A percentile compares a stretch with the other conserved stretches of the same genome.
Evolutionary conservation across 92 coral and sea anemone species (phyloP).

Genomic region (Palythoa grandis): DNA sequence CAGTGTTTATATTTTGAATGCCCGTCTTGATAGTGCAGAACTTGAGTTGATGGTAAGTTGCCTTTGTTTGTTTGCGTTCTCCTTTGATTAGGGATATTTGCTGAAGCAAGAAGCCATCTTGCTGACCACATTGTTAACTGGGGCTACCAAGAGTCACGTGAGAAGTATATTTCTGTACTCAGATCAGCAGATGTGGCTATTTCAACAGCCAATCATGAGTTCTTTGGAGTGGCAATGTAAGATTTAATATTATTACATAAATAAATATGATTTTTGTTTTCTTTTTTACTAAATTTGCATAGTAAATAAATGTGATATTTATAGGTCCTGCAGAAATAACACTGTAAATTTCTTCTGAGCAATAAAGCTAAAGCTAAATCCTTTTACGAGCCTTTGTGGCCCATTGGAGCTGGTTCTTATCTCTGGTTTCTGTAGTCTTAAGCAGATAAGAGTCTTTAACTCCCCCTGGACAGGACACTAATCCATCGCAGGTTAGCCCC

Average conservation of each 20-base stretch:
- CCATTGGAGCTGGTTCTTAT: too few relatives aligned
- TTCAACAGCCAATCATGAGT: constrained; percentile 94
- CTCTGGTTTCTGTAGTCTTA: too few relatives aligned
- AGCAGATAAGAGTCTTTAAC: too few relatives aligned
- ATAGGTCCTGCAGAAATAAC: too few relatives aligned
- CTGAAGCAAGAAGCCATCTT: constrained; percentile 66
- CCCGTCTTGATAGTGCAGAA: too few relatives aligned
- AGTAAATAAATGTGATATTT: too few relatives aligned
- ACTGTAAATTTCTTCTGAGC: too few relatives aligned
- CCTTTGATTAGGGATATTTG: constrained; percentile 66
- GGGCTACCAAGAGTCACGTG: constrained; percentile 84
- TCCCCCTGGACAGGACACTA: too few relatives aligned
- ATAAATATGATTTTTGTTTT: neutral
- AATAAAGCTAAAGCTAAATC: too few relatives aligned
- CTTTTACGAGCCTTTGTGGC: too few relatives aligned
- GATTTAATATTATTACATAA: constrained; percentile 1
- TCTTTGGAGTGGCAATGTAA: constrained; percentile 98
- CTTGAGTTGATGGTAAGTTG: neutral
- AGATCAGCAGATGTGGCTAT: constrained; percentile 83
- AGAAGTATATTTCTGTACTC: constrained; percentile 68
- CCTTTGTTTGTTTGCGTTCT: neutral
- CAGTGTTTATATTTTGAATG: too few relatives aligned
- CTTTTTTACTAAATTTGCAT: neutral
- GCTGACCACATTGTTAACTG: constrained; percentile 70
- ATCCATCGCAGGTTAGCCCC: too few relatives aligned